Evolutionary conservation across 2,888 invertebrate genomes (phyloP).

Genomic region (Ophioninae sp.): DNA sequence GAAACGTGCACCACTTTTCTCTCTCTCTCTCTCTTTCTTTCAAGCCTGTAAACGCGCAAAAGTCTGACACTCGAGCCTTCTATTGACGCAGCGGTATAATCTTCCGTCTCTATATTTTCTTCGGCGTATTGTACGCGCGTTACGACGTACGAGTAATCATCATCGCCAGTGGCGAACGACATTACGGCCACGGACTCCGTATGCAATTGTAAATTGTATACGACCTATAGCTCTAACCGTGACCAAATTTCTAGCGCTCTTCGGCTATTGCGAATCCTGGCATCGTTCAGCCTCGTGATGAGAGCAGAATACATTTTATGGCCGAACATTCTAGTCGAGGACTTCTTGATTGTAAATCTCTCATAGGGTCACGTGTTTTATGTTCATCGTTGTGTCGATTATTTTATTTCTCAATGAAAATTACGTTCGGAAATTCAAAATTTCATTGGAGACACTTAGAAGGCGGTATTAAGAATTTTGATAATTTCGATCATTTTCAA

Average conservation of each 20-base stretch:
- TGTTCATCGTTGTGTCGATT: neutral
- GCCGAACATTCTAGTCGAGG: neutral
- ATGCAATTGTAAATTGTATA: constrained; percentile 51
- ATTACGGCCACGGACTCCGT: constrained; percentile 22
- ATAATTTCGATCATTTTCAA: too few species aligned
- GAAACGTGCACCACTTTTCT: neutral
- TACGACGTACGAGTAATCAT: constrained; percentile 41
- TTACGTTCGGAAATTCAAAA: too few species aligned
- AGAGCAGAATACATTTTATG: constrained; percentile 23
- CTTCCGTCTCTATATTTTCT: constrained; percentile 46
- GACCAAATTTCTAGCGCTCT: constrained; percentile 42
- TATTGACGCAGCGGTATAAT: constrained; percentile 36
- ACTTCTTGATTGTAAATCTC: neutral
- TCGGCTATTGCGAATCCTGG: constrained; percentile 13
- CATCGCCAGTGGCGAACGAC: constrained; percentile 46
- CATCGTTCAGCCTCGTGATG: constrained; percentile 16
- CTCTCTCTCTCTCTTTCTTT: neutral
- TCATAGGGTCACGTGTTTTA: neutral
- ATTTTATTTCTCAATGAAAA: too few species aligned
- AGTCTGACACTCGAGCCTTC: constrained; percentile 29
- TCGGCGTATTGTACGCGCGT: constrained; percentile 48
- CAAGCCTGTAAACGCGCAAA: constrained; percentile 20
- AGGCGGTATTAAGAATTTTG: too few species aligned
- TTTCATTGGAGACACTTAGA: too few species aligned
- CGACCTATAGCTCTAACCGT: constrained; percentile 23